Evolutionary conservation across 1,140 invertebrate genomes (phyloP), one percentile per base, ranked within the genome.

Genomic region (Globodera ellingtonae): DNA sequence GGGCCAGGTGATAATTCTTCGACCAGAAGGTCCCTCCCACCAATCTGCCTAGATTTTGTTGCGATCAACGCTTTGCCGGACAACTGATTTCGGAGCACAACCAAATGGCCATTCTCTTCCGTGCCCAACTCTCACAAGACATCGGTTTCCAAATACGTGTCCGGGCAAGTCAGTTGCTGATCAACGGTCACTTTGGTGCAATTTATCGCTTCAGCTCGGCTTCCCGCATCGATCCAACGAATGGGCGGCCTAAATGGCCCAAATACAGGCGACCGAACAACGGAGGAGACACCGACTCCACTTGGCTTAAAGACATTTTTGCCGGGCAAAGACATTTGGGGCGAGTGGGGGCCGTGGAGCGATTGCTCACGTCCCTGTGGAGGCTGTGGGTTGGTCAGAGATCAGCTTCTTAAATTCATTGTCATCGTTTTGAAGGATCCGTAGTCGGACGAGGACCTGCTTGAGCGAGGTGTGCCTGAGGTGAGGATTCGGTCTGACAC

Each of bases 301-400:
- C 13, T 13, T 18, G 15, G 44, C 44, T 18, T 15, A 7, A 47
- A 46, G 74, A 78, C 59, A 15, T 44, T 52, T 48, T 78, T 48
- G 78, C 71, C 24, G 15, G 81, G 81, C 15, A 56, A 52, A 7
- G 81, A 82, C 62, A 47, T 83, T n/a, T 82, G 81, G 81, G 35
- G 21, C 52, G 81, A 81, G 44, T 82, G 81, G 81, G 82, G 52
- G 35, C 21, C 62, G 8, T 84, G 85, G 85, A 89, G 86, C 35
- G 59, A 74, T 74, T 88, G 87, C 52, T 85, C 85, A 3, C 62
- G 86, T 35, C 71, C 82, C 15, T 88, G 87, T 82, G 87, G 87
- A 13, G 87, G 83, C 1, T 88, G 87, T 69, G 87, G 87, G 67
- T 70, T 62, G 10, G 56, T 62, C 8, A 21, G 6, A 21, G 13